Evolutionary conservation across 2,113 vertebrate genomes (phyloP).

Genomic region (Pontoporia blainvillei): DNA sequence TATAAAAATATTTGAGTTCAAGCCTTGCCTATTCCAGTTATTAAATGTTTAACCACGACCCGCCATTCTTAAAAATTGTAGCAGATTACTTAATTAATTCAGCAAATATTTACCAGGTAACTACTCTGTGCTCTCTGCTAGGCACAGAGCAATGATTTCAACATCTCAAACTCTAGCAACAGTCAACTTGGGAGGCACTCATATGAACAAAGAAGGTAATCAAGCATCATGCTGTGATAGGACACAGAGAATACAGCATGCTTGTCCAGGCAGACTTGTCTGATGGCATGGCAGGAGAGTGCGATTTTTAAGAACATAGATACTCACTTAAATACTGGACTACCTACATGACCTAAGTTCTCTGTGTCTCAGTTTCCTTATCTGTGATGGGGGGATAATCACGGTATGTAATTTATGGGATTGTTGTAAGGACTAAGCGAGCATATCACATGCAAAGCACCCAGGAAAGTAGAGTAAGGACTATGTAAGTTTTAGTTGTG

Average conservation of each 20-base stretch:
- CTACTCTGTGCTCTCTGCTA: background rate
- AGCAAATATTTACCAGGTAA: background rate
- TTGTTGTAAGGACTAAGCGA: background rate
- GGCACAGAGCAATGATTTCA: background rate
- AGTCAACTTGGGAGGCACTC: background rate
- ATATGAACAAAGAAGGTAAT: background rate
- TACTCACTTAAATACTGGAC: background rate
- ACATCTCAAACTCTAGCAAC: background rate
- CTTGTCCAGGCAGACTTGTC: background rate
- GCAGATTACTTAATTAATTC: background rate
- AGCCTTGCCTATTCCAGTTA: background rate
- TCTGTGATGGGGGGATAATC: background rate
- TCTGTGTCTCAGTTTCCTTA: background rate
- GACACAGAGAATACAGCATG: too few relatives aligned
- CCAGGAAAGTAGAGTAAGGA: background rate
- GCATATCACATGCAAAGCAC: background rate
- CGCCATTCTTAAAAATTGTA: constrained; percentile 5
- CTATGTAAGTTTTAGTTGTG: background rate
- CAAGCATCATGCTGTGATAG: background rate
- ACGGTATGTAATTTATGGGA: background rate
- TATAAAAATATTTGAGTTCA: background rate
- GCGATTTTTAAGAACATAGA: background rate
- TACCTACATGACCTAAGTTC: background rate
- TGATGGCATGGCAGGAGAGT: background rate
- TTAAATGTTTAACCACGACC: background rate